A percentile compares a stretch with the other conserved stretches of the same genome.
Conservation (phyloP, 53 echinoderm and acorn worm genomes). For the Zoroaster sp. region DNA sequence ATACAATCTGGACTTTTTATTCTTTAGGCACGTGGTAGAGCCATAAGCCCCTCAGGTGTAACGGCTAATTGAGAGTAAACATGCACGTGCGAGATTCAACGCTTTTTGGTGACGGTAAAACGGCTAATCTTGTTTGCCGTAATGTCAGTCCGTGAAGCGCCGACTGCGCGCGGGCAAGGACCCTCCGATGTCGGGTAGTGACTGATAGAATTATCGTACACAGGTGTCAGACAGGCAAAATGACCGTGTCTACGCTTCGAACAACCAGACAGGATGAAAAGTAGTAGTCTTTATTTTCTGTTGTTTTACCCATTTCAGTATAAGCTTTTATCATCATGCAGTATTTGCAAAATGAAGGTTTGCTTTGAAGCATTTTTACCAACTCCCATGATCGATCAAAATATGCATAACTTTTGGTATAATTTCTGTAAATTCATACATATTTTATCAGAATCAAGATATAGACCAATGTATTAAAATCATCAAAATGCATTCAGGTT, state of each 20-base stretch:
- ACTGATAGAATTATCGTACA: not conserved
- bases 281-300: no score
- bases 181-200: not conserved
- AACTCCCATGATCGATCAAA: not conserved
- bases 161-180: not conserved
- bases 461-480: no score
- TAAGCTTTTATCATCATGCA: not conserved
- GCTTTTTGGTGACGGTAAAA: conserved; percentile 23
- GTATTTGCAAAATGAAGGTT: not conserved
- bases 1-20: not conserved
- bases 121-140: conserved; percentile 38
- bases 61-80: conserved; percentile 44
- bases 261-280: not conserved
- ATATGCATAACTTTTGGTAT: no score
- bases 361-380: not conserved
- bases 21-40: not conserved
- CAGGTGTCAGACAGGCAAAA: not conserved
- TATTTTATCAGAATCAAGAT: no score
- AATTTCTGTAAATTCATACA: no score
- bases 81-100: conserved; percentile 26
- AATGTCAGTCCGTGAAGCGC: not conserved
- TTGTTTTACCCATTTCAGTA: no score
- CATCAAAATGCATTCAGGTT: no score
- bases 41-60: conserved; percentile 3
- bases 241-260: not conserved